Base-by-base conservation (phyloP, 1,140 invertebrate species). In the Leptopilina clavipes region DNA sequence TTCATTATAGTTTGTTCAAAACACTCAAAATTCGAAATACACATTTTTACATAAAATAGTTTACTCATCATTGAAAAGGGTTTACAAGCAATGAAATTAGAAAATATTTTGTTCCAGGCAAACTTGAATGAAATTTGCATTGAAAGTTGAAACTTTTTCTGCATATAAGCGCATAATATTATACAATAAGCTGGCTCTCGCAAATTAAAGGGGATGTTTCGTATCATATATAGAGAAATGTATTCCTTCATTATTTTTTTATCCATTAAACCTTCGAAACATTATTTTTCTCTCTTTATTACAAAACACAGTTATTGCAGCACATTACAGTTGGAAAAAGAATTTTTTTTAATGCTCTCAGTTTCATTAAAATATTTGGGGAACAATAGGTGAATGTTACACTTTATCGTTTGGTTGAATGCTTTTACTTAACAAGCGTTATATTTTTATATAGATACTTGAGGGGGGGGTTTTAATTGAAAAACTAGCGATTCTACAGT, bases 91-190 rank as follows among this genome's bases (percentile, higher is more conserved):
- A 3, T 3, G 14, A 65, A 65, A 31, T 65, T 65, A 14, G 22
- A 12, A 5, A 65, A 17, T 10, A 31, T 31, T 65, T 22, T 31
- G 25, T 22, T 65, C 59, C 31, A 37, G 22, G 10, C 31, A 14
- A 65, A 65, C 59, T 65, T 65, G 12, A 65, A 65, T 65, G 3
- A 65, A 65, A 11, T 65, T 37, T 65, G 6, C 59, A 31, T 52
- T 65, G 25, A 14, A 65, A 65, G 14, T 52, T 65, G 25, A 14
- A 65, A 65, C 59, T 65, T 65, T 31, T 65, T 37, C 25, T 65
- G 25, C 14, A 5, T 40, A 31, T 31, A 40, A 3, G 37, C n/a
- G n/a, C n/a, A n/a, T n/a, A n/a, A n/a, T n/a, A n/a, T n/a, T 65
- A 3, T 9, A 37, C 59, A n/a, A 31, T 31, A 12, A 12, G 5